phyloP scores from a whole-genome alignment of 2,888 invertebrate species.

The Entomobrya multifasciata region DNA sequence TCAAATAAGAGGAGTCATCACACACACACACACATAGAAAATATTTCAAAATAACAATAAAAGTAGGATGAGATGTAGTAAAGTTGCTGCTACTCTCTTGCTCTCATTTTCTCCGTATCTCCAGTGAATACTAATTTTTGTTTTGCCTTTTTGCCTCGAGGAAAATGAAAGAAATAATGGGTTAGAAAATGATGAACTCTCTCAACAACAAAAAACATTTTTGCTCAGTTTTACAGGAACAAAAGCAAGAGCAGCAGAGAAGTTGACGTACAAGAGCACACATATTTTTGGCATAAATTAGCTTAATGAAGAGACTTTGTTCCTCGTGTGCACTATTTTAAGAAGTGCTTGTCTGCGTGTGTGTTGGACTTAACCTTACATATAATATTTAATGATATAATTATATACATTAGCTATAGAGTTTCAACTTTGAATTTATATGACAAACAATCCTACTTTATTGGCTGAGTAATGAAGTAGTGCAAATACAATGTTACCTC shows the following conservation, averaged over 20 bases:
- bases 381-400: too few species aligned
- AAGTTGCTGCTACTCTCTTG: slow-evolving; percentile 1
- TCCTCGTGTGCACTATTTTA: background rate
- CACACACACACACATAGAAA: slow-evolving; percentile 1
- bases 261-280: background rate
- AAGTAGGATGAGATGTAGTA: background rate
- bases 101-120: background rate
- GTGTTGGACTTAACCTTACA: too few species aligned
- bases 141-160: slow-evolving; percentile 25
- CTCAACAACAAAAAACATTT: slow-evolving; percentile 19
- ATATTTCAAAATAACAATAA: slow-evolving; percentile 18
- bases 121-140: slow-evolving; percentile 6
- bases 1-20: background rate
- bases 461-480: too few species aligned
- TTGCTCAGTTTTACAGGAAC: slow-evolving; percentile 7
- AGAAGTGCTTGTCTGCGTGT: background rate
- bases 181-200: slow-evolving; percentile 36
- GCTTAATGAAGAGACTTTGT: too few species aligned
- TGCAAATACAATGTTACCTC: too few species aligned
- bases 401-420: too few species aligned
- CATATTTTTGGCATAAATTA: background rate
- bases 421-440: too few species aligned
- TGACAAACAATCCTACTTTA: too few species aligned
- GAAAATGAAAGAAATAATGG: slow-evolving; percentile 39
- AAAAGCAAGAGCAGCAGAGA: too few species aligned